phyloP scores from a whole-genome alignment of 37 sponge, comb jelly and placozoan genomes.

The Aphrocallistes beatrix region DNA sequence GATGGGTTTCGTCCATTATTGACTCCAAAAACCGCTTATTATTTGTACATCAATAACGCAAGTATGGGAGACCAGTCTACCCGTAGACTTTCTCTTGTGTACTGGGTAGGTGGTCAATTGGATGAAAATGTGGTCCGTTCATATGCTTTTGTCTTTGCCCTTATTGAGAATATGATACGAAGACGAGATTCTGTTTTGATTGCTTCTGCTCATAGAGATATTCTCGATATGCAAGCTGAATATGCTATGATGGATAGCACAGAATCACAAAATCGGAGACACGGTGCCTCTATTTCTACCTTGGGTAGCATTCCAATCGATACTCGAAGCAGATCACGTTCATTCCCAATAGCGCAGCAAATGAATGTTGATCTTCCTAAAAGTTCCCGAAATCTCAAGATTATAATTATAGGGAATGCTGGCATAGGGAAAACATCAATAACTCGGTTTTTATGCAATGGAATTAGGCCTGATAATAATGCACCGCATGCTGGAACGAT shows the following conservation, averaged over 20 bases:
- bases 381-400: background rate
- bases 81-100: background rate
- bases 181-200: background rate
- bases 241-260: background rate
- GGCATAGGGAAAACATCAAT: background rate
- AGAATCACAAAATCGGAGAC: background rate
- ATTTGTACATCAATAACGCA: background rate
- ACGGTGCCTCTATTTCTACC: background rate
- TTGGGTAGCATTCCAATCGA: background rate
- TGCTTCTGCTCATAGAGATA: background rate
- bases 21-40: background rate
- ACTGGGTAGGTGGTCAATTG: background rate
- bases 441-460: background rate
- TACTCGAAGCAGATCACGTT: background rate
- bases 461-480: background rate
- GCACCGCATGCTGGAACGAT: background rate
- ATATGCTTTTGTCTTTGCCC: background rate
- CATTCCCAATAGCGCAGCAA: background rate
- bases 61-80: background rate
- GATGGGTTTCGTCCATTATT: background rate
- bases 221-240: background rate
- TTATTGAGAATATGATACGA: background rate
- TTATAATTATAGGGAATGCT: constrained; percentile 3
- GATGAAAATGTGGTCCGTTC: background rate
- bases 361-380: background rate